Base-by-base conservation (phyloP, 2,888 invertebrate genomes). In the Andrena haemorrhoa region DNA sequence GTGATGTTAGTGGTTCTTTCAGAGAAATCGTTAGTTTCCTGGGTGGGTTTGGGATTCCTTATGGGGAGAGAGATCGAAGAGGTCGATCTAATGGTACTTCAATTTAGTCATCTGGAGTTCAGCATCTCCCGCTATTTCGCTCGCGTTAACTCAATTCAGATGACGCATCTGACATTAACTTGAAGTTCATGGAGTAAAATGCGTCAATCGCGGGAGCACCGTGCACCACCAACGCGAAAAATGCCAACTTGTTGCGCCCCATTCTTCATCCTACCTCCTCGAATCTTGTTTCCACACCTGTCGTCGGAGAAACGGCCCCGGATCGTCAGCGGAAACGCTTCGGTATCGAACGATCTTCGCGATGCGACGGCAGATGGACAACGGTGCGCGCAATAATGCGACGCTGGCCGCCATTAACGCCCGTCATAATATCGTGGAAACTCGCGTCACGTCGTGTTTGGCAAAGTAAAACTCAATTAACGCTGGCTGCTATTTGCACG, bases 381-480 rank as follows among this genome's bases (percentile, higher is more conserved):
- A 61, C 33, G 31, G 31, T 41, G 29, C 61, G 68, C 61, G 61
- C 61, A 16, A 77, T 58, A 79, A 69, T 79, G 56, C 53, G 69
- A 61, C 79, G 70, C 35, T 70, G 69, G 33, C 63, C 58, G 31
- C 79, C 70, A 68, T 73, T 81, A 63, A 65, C 71, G 41, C 49
- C 41, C 69, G 51, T 58, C 60, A 65, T 49, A 80, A 68, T 69
- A 41, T 31, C 35, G 26, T 56, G 49, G 49, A 20, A 74, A 74
- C 64, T 35, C 72, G 41, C 69, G 74, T 70, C 81, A 70, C 65
- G 74, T 82, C 33, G 23, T 82, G 74, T 82, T 81, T 79, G 79
- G 65, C 73, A 80, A 82, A 82, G 80, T 79, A 79, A 81, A 81
- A 81, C 81, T 74, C 74, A 79, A 81, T 81, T 79, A 80, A 74